These are phyloP conservation scores for Polypterus senegalus DNA, from an alignment of 2,113 vertebrate genomes.

Conservation along the genomic window DNA sequence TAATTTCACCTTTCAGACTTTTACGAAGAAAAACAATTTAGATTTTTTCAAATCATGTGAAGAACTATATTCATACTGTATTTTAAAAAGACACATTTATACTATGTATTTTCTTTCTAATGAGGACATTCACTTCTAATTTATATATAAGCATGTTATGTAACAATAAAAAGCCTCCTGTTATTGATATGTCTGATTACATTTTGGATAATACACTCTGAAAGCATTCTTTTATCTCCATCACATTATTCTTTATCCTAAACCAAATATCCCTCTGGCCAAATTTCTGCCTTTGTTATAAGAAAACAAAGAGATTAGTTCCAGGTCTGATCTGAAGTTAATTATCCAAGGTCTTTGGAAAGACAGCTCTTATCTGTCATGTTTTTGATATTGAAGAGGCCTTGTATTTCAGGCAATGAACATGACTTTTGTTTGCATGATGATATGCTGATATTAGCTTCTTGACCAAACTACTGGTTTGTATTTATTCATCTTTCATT, in stretches of 20 bases:
- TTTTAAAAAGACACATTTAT: too few species aligned
- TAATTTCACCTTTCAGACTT: too few species aligned
- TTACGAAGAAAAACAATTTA: too few species aligned
- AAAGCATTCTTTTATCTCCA: conserved; percentile 4
- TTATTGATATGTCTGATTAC: conserved; percentile 11
- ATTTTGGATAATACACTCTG: conserved; percentile 1
- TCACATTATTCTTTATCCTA: conserved; percentile 15
- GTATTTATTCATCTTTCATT: too few species aligned
- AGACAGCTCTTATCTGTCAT: conserved; percentile 8
- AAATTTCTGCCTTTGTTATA: conserved; percentile 10
- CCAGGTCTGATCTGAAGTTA: conserved; percentile 18
- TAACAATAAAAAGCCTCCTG: conserved; percentile 2
- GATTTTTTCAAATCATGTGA: too few species aligned
- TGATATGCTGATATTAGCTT: too few species aligned
- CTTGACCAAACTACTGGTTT: too few species aligned
- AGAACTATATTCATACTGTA: too few species aligned
- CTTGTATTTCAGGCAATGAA: not conserved
- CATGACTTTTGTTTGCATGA: too few species aligned
- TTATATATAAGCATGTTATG: conserved; percentile 9
- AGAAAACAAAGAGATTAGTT: conserved; percentile 4
- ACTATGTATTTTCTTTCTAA: too few species aligned
- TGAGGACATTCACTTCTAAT: not conserved
- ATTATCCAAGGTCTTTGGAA: conserved; percentile 15
- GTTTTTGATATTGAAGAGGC: conserved; percentile 17
- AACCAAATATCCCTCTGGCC: conserved; percentile 12